Conservation (phyloP, 2,797 vertebrate genomes). For the Sebastes goodei region DNA sequence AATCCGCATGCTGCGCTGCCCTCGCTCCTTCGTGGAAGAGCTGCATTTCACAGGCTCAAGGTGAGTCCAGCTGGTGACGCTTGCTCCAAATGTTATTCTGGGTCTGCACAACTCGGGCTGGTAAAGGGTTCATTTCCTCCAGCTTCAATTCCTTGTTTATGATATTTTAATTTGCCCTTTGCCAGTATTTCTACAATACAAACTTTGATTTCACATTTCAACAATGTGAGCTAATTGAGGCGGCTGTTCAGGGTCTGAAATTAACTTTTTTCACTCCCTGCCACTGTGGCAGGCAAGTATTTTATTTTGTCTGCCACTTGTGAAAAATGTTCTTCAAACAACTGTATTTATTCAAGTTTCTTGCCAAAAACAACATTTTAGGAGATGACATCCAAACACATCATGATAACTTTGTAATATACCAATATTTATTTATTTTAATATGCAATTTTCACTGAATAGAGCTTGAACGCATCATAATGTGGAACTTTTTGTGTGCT, state of each 20-base stretch:
- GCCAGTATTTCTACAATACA: not conserved
- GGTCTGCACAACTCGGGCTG: not conserved
- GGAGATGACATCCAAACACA: too few species aligned
- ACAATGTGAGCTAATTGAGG: not conserved
- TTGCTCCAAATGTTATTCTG: not conserved
- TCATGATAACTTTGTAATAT: too few species aligned
- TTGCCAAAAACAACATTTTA: too few species aligned
- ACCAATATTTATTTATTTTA: too few species aligned
- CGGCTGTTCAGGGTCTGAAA: too few species aligned
- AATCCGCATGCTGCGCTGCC: conserved; percentile 88
- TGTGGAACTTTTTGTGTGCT: not conserved
- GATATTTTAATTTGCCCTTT: not conserved
- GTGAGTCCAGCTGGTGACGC: conserved; percentile 73
- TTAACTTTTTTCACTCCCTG: too few species aligned
- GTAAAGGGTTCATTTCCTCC: not conserved
- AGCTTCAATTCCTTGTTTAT: not conserved
- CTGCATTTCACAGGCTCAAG: conserved; percentile 75
- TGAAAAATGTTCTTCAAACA: too few species aligned
- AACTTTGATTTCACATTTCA: not conserved
- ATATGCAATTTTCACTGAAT: too few species aligned
- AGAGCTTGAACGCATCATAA: too few species aligned
- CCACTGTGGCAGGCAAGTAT: too few species aligned
- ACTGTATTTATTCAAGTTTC: too few species aligned
- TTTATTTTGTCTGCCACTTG: too few species aligned
- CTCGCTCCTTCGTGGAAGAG: conserved; percentile 85